Percentiles rank a stretch among this genome's conserved stretches.
These are phyloP conservation scores for Andinoacara biseriatus DNA, from an alignment of 2,113 vertebrate genomes.

Conservation along the genomic window DNA sequence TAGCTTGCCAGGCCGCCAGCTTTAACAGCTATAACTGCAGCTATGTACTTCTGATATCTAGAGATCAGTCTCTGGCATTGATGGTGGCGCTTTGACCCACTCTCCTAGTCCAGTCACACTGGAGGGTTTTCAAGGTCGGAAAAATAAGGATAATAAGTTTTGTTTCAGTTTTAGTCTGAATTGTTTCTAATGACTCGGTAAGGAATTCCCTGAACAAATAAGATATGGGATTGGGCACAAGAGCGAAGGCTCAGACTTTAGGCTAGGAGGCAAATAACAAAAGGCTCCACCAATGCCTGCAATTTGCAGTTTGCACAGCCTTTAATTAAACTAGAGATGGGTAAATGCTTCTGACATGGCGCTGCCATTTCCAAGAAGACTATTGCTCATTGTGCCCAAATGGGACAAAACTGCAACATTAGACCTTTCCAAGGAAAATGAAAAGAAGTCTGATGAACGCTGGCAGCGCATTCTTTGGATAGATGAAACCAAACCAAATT, in stretches of 20 bases:
- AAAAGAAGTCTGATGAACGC: not conserved
- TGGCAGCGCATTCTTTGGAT: not conserved
- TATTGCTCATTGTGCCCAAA: not conserved
- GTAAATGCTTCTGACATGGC: rapidly evolving
- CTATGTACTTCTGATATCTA: not conserved
- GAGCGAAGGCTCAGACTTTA: not conserved
- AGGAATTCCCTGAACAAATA: not conserved
- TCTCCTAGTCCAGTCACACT: not conserved
- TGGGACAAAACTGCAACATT: not conserved
- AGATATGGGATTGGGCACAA: not conserved
- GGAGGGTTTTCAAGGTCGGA: not conserved
- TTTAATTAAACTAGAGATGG: not conserved
- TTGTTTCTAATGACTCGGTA: constrained; percentile 1
- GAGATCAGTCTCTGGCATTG: not conserved
- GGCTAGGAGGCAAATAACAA: not conserved
- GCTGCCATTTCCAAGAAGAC: not conserved
- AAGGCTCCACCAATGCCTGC: rapidly evolving
- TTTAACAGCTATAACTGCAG: not conserved
- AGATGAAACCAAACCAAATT: not conserved
- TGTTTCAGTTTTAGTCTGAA: not conserved
- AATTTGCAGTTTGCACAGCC: not conserved
- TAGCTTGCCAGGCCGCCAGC: not conserved
- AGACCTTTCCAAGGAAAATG: not conserved
- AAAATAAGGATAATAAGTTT: not conserved
- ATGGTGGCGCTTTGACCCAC: not conserved